Conservation (phyloP, 2,797 vertebrate genomes). For the Silurus aristotelis region DNA sequence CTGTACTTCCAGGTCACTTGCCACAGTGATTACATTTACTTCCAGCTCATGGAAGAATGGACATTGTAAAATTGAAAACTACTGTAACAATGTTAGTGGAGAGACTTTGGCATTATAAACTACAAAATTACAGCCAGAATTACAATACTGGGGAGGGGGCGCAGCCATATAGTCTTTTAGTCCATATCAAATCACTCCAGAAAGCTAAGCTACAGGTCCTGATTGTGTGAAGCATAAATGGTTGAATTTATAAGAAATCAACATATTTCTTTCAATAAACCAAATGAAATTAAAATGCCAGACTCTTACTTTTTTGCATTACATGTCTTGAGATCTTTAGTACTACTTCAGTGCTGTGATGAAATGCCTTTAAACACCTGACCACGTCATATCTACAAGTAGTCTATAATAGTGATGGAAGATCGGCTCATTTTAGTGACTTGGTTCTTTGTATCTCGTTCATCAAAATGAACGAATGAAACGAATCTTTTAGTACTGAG, state of each 20-base stretch:
- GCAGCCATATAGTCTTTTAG: slow-evolving; percentile 44
- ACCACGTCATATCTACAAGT: neutral
- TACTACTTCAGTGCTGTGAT: too few relatives aligned
- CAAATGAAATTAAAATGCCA: slow-evolving; percentile 62
- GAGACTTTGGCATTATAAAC: slow-evolving; percentile 32
- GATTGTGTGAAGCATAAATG: slow-evolving; percentile 74
- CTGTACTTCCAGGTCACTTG: slow-evolving; percentile 62
- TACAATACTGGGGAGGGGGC: slow-evolving; percentile 25
- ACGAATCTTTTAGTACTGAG: too few relatives aligned
- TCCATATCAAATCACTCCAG: slow-evolving; percentile 65
- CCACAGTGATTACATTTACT: slow-evolving; percentile 54
- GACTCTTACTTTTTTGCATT: neutral
- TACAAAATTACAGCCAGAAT: slow-evolving; percentile 37
- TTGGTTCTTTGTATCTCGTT: too few relatives aligned
- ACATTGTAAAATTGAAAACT: slow-evolving; percentile 52
- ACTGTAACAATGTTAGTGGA: slow-evolving; percentile 59
- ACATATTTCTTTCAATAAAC: slow-evolving; percentile 82
- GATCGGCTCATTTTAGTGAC: too few relatives aligned
- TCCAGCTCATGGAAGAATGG: slow-evolving; percentile 64
- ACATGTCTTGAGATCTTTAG: neutral
- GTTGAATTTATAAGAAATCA: slow-evolving; percentile 76
- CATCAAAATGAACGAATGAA: too few relatives aligned
- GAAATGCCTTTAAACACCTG: neutral
- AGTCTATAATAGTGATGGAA: too few relatives aligned
- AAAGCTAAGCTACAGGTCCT: slow-evolving; percentile 64